These are phyloP conservation scores for Theocolax elegans DNA, from an alignment of 1,140 invertebrate genomes.

Conservation along the genomic window DNA sequence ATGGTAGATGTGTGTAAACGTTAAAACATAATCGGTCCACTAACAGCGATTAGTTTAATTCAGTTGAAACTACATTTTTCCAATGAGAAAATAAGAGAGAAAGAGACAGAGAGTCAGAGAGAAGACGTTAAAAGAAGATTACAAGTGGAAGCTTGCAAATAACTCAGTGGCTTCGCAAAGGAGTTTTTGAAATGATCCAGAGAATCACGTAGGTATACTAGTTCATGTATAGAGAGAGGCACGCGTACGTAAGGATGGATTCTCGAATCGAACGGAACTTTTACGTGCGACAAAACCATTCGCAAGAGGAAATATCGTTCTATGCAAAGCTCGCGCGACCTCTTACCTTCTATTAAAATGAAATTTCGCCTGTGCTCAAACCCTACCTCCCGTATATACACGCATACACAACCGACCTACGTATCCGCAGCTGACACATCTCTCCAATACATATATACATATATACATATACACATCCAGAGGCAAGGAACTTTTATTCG, in stretches of 20 bases:
- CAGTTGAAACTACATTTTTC: no score
- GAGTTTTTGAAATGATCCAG: conserved; percentile 25
- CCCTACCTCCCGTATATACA: neutral
- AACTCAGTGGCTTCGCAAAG: neutral
- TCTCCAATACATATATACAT: neutral
- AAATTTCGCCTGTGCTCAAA: conserved; percentile 19
- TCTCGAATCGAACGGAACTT: conserved; percentile 18
- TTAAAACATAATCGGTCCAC: no score
- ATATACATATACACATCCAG: no score
- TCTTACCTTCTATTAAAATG: conserved; percentile 36
- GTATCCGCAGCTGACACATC: conserved; percentile 10
- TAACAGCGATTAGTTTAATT: no score
- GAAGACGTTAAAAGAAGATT: no score
- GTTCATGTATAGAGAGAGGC: no score
- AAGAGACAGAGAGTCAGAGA: no score
- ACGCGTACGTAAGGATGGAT: no score
- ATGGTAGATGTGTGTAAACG: no score
- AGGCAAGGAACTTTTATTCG: neutral
- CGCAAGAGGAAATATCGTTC: conserved; percentile 20
- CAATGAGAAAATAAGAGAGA: conserved; percentile 1
- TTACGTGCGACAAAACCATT: neutral
- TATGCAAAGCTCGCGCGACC: conserved; percentile 2
- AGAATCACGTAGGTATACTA: neutral
- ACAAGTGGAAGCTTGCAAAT: neutral
- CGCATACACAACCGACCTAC: neutral